Evolutionary conservation across 1,140 invertebrate genomes (phyloP).

Genomic region (Lerema accius): DNA sequence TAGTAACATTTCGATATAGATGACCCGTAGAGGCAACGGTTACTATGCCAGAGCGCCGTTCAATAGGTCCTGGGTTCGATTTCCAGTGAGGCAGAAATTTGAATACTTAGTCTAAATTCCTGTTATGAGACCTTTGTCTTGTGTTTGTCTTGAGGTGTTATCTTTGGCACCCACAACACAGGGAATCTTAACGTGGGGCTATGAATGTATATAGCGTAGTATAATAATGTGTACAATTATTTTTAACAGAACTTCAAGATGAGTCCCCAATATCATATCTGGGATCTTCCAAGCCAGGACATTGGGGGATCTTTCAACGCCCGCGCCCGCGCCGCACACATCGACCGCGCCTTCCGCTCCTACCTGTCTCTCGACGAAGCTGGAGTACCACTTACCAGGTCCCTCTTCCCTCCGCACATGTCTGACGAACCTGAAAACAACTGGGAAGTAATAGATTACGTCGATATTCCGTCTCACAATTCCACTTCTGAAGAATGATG

Average conservation of each 20-base stretch:
- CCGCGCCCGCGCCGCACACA: slow-evolving; percentile 55
- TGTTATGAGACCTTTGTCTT: too few species aligned
- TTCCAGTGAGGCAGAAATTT: too few species aligned
- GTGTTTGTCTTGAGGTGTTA: too few species aligned
- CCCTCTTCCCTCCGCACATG: slow-evolving; percentile 70
- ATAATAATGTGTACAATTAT: slow-evolving; percentile 4
- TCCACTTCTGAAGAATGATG: slow-evolving; percentile 20
- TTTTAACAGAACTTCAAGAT: slow-evolving; percentile 83
- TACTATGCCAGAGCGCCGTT: too few species aligned
- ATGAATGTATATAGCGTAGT: too few species aligned
- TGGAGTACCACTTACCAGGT: slow-evolving; percentile 84
- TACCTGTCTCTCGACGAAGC: slow-evolving; percentile 85
- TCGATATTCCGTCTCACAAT: slow-evolving; percentile 58
- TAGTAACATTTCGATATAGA: too few species aligned
- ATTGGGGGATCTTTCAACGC: slow-evolving; percentile 85
- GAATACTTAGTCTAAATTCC: too few species aligned
- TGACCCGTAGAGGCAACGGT: too few species aligned
- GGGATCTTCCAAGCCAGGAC: slow-evolving; percentile 79
- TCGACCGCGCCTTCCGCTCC: slow-evolving; percentile 80
- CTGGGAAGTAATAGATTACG: slow-evolving; percentile 77
- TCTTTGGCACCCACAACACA: too few species aligned
- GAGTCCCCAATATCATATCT: slow-evolving; percentile 76
- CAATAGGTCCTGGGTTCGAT: too few species aligned
- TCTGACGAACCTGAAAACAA: slow-evolving; percentile 70
- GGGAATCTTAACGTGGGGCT: too few species aligned